phyloP scores from a whole-genome alignment of 2,113 vertebrate genomes.

The Physeter macrocephalus region DNA sequence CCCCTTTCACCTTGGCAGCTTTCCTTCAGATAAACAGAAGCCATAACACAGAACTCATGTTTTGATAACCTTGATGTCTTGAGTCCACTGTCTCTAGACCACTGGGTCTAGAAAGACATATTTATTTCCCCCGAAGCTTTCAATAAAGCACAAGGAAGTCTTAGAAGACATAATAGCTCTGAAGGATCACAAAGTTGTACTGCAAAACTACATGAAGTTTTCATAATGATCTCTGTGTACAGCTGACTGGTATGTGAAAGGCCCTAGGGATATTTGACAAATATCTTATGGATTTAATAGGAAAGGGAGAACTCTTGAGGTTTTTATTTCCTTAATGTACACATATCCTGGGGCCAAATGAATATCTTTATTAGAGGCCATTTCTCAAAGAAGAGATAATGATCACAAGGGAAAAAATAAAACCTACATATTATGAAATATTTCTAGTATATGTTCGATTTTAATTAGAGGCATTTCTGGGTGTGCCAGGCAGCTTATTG shows the following conservation, averaged over 20 bases:
- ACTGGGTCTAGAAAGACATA: conserved; percentile 35
- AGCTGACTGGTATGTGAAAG: conserved; percentile 30
- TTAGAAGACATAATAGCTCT: conserved; percentile 30
- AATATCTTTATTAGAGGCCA: conserved; percentile 55
- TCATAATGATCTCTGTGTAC: not conserved
- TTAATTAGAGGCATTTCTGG: conserved; percentile 61
- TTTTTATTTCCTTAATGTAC: conserved; percentile 59
- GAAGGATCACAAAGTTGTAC: conserved; percentile 25
- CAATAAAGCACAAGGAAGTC: conserved; percentile 48
- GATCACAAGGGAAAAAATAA: conserved; percentile 57
- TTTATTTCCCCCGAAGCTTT: conserved; percentile 50
- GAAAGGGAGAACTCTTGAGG: not conserved
- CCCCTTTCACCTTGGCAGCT: conserved; percentile 3
- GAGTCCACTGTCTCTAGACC: conserved; percentile 38
- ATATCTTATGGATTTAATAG: conserved; percentile 54
- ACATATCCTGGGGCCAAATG: conserved; percentile 47
- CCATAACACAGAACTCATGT: conserved; percentile 10
- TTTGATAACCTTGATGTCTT: conserved; percentile 58
- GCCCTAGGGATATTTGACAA: conserved; percentile 45
- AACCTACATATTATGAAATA: conserved; percentile 43
- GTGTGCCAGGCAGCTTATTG: conserved; percentile 13
- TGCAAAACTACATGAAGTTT: conserved; percentile 32
- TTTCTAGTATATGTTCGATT: conserved; percentile 47
- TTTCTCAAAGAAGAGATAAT: conserved; percentile 67
- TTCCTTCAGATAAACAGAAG: conserved; percentile 44